A percentile compares a stretch with the other conserved stretches of the same genome.
These are phyloP conservation scores for Operophtera brumata DNA, from an alignment of 2,888 invertebrate genomes.

Conservation along the genomic window DNA sequence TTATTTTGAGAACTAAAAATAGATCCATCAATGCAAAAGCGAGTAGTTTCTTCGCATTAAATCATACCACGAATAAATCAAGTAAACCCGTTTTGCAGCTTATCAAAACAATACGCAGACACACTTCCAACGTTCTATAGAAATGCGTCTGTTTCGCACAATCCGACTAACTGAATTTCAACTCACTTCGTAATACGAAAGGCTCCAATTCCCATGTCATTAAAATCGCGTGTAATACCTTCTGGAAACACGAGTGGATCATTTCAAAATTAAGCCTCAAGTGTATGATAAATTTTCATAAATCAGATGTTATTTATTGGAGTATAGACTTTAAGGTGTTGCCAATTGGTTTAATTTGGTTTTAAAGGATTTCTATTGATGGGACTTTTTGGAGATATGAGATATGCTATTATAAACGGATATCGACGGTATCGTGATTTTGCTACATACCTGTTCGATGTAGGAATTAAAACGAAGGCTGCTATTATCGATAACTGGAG, in stretches of 20 bases:
- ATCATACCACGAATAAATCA: conserved; percentile 79
- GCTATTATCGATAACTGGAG: conserved; percentile 44
- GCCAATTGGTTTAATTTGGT: conserved; percentile 72
- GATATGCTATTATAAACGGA: conserved; percentile 59
- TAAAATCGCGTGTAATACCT: conserved; percentile 44
- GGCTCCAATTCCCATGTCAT: conserved; percentile 55
- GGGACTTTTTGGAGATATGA: conserved; percentile 53
- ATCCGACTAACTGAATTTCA: conserved; percentile 37
- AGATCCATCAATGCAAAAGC: conserved; percentile 72
- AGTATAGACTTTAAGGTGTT: conserved; percentile 78
- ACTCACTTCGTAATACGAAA: conserved; percentile 52
- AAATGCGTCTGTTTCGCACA: conserved; percentile 29
- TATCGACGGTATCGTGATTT: conserved; percentile 61
- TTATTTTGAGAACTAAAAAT: not conserved
- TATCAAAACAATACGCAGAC: conserved; percentile 82
- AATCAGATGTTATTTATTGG: conserved; percentile 77
- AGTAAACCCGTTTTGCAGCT: conserved; percentile 78
- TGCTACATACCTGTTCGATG: conserved; percentile 44
- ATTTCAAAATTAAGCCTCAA: conserved; percentile 80
- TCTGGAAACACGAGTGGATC: conserved; percentile 51
- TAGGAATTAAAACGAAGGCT: conserved; percentile 52
- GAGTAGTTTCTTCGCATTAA: conserved; percentile 80
- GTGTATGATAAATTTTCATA: conserved; percentile 80
- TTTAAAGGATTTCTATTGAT: conserved; percentile 57
- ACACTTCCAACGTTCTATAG: conserved; percentile 62